These are phyloP conservation scores for Nephila pilipes DNA, from an alignment of 1,140 invertebrate genomes.

Conservation along the genomic window DNA sequence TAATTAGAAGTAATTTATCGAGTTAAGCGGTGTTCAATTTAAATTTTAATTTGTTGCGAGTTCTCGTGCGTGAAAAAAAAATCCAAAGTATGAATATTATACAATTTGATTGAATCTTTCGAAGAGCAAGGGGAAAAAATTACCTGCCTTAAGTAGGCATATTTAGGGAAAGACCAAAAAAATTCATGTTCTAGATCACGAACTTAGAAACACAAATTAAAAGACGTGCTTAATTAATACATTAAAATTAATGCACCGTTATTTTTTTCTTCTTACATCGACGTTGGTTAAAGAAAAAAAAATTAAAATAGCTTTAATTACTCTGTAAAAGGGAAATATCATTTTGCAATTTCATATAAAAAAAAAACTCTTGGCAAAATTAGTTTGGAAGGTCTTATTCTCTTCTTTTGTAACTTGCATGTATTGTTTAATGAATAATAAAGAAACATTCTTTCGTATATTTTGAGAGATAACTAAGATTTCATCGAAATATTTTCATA, in stretches of 20 bases:
- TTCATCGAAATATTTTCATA: neutral
- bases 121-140: neutral
- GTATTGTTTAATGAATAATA: slow-evolving; percentile 13
- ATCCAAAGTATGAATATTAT: slow-evolving; percentile 9
- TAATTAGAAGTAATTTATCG: slow-evolving; percentile 33
- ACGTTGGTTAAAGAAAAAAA: neutral
- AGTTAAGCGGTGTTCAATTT: slow-evolving; percentile 34
- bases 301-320: neutral
- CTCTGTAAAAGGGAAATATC: slow-evolving; percentile 7
- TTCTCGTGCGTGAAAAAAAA: neutral
- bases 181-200: slow-evolving; percentile 15
- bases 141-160: slow-evolving; percentile 26
- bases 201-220: slow-evolving; percentile 1
- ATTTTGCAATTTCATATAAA: slow-evolving; percentile 25
- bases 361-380: neutral
- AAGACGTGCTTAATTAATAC: slow-evolving; percentile 43
- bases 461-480: neutral
- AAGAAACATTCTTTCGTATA: neutral
- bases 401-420: neutral
- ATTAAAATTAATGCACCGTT: slow-evolving; percentile 24
- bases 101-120: slow-evolving; percentile 32
- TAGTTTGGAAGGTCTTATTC: neutral
- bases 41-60: slow-evolving; percentile 40
- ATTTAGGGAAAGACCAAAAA: neutral
- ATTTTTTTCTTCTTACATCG: neutral